A percentile compares a stretch with the other conserved stretches of the same genome.
Conservation (phyloP, 2,113 vertebrate species). For the Mus pahari region DNA sequence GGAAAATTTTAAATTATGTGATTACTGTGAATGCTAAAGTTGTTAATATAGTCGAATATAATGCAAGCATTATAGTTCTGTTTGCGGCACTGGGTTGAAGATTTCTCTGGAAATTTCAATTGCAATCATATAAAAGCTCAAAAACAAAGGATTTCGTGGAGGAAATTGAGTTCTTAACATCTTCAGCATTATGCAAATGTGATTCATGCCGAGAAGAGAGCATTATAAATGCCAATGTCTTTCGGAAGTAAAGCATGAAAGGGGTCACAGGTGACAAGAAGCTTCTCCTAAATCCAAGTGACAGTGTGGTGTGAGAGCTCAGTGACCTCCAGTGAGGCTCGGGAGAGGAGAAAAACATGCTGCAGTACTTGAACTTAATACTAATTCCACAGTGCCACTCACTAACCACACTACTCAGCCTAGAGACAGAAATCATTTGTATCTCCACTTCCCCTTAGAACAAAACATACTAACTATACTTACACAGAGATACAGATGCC, state of each 20-base stretch:
- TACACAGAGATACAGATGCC: neutral
- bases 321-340: neutral
- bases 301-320: neutral
- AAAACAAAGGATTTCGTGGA: conserved; percentile 43
- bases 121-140: conserved; percentile 36
- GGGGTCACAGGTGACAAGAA: neutral
- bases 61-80: neutral
- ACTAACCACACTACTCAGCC: rapidly evolving
- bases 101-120: conserved; percentile 49
- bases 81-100: neutral
- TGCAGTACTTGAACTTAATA: neutral
- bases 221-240: conserved; percentile 23
- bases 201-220: conserved; percentile 16
- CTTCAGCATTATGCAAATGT: conserved; percentile 53
- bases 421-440: rapidly evolving
- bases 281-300: neutral
- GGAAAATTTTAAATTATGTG: neutral
- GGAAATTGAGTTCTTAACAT: conserved; percentile 60
- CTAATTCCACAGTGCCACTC: neutral
- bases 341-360: neutral
- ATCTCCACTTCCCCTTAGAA: neutral
- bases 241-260: conserved; percentile 31
- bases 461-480: neutral
- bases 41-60: neutral
- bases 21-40: neutral